Percentiles rank a stretch among this genome's conserved stretches.
These are phyloP conservation scores for Heliopora coerulea DNA, from an alignment of 92 coral and sea anemone species.

Conservation along the genomic window DNA sequence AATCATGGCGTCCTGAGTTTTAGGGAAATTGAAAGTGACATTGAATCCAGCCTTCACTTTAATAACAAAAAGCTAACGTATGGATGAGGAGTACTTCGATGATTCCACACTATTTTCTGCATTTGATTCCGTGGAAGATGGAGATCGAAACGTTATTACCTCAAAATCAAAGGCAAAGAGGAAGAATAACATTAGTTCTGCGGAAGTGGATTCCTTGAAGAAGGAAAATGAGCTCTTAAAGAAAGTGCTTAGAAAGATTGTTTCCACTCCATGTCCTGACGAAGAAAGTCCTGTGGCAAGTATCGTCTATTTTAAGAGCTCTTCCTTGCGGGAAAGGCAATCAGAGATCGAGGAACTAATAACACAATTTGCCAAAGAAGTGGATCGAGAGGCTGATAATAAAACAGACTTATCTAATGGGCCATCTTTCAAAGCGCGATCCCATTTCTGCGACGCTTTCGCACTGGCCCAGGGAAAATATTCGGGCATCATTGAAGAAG, in stretches of 20 bases:
- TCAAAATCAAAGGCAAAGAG: slow-evolving; percentile 1
- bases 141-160: slow-evolving; percentile 22
- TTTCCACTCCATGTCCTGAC: slow-evolving; percentile 3
- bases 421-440: not conserved
- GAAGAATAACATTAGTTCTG: slow-evolving; percentile 37
- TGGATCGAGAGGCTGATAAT: not conserved
- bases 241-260: slow-evolving; percentile 43
- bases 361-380: not conserved
- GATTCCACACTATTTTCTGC: slow-evolving; percentile 75
- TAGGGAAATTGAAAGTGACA: not conserved
- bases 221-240: slow-evolving; percentile 73
- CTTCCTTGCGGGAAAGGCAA: not conserved
- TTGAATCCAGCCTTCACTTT: too few relatives aligned
- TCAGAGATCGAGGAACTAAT: not conserved
- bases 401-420: not conserved
- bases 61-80: not conserved
- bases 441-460: slow-evolving; percentile 7
- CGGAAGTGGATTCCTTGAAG: slow-evolving; percentile 47
- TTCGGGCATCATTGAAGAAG: slow-evolving; percentile 20
- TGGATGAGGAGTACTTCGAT: slow-evolving; percentile 59
- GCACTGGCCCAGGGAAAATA: slow-evolving; percentile 25
- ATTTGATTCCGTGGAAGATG: slow-evolving; percentile 56
- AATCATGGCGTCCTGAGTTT: slow-evolving; percentile 20
- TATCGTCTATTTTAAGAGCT: slow-evolving; percentile 12
- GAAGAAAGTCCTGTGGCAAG: slow-evolving; percentile 26